Base-by-base conservation (phyloP, 2,113 vertebrate genomes). In the Helogale parvula region DNA sequence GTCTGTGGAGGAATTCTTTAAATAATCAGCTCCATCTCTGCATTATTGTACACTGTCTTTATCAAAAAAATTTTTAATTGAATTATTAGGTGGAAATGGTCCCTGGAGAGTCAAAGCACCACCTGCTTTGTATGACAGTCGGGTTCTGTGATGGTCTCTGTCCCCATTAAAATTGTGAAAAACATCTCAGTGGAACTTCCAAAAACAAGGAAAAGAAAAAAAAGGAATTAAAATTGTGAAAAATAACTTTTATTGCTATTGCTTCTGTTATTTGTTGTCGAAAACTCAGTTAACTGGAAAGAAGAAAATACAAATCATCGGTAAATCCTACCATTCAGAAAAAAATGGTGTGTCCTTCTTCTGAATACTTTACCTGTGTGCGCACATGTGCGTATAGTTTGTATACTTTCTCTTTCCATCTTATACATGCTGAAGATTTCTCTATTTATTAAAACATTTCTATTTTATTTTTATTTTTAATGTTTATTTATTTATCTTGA, bases 301-400 rank as follows among this genome's bases (percentile, higher is more conserved):
- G 60, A 86, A 96, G 50, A 81, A 95, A 93, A 63, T 68, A 63
- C 97, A 97, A 90, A 72, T 57, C 60, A 77, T 25, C 57, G 25
- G 14, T 52, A 16, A 88, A 88, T 88, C 14, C 19, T 15, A 76
- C 16, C 41, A 27, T 60, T 93, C 52, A 25, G 91, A 69, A 87
- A 77, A 81, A 69, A 50, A 41, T 47, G 66, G 25, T 7, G 1
- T 52, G 4, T 31, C 83, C 35, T 33, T 12, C 33, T 97, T 92
- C 87, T n/a, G 45, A 71, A 57, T 41, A 35, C 71, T 11, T 38
- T 65, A 31, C 31, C 12, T 54, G 27, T 80, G 52, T 85, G 7
- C 25, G 11, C n/a, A 63, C 54, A 7, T 12, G 29, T 41, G 50
- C 13, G 6, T 27, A 31, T 65, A 8, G n/a, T 81, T 96, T 96